Conservation (phyloP, 2,113 vertebrate genomes). For the Dipodomys ordii region DNA sequence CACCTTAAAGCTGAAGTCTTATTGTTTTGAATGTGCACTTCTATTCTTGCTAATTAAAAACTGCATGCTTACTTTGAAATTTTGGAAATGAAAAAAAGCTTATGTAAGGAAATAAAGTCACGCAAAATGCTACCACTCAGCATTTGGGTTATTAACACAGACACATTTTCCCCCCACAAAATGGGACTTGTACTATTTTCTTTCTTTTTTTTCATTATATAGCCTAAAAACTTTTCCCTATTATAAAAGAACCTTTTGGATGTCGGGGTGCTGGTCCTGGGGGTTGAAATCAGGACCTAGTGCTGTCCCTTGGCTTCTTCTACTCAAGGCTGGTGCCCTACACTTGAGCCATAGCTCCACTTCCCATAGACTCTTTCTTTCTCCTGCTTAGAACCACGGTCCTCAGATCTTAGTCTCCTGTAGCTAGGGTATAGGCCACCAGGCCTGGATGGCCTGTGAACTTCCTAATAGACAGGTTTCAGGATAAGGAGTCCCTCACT, state of each 20-base stretch:
- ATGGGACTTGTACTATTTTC: neutral
- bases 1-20: neutral
- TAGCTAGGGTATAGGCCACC: too few relatives aligned
- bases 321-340: too few relatives aligned
- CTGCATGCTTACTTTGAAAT: slow-evolving; percentile 4
- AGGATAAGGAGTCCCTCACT: too few relatives aligned
- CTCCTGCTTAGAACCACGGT: too few relatives aligned
- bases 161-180: neutral
- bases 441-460: too few relatives aligned
- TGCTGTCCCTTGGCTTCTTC: too few relatives aligned
- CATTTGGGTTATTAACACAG: neutral
- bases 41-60: slow-evolving; percentile 11
- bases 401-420: too few relatives aligned
- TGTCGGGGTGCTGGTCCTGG: too few relatives aligned
- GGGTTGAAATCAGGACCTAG: too few relatives aligned
- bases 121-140: neutral
- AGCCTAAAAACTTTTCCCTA: neutral
- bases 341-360: too few relatives aligned
- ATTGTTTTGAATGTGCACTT: neutral
- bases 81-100: neutral
- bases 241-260: neutral
- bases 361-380: too few relatives aligned
- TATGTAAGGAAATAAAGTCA: neutral
- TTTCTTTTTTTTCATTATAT: neutral
- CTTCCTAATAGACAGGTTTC: too few relatives aligned